A percentile compares a stretch with the other conserved stretches of the same genome.
phyloP scores from a whole-genome alignment of 2,888 invertebrate genomes.

The Anticlea derivata region DNA sequence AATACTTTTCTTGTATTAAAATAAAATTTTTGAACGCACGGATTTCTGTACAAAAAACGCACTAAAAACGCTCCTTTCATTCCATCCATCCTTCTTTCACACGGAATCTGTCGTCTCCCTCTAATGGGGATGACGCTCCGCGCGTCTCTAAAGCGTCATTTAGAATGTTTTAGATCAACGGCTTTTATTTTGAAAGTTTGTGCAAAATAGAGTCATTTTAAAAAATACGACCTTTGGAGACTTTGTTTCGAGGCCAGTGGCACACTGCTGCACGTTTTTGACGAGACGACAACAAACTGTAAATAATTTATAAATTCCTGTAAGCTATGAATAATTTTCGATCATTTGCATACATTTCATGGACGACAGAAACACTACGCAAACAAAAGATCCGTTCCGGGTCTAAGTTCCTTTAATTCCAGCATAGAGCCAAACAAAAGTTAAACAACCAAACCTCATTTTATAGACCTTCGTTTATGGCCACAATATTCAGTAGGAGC shows the following conservation, averaged over 20 bases:
- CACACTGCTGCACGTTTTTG: slow-evolving; percentile 40
- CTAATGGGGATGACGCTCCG: slow-evolving; percentile 62
- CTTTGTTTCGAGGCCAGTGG: slow-evolving; percentile 35
- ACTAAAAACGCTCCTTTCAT: slow-evolving; percentile 74
- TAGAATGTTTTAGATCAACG: slow-evolving; percentile 55
- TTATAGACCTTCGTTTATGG: slow-evolving; percentile 76
- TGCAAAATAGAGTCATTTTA: slow-evolving; percentile 41
- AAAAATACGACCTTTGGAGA: slow-evolving; percentile 33
- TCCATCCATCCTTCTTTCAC: slow-evolving; percentile 50
- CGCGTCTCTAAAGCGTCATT: slow-evolving; percentile 57
- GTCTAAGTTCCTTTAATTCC: slow-evolving; percentile 73
- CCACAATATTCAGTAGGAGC: slow-evolving; percentile 80
- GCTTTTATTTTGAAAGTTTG: slow-evolving; percentile 46
- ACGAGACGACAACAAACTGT: slow-evolving; percentile 54
- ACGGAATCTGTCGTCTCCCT: slow-evolving; percentile 45
- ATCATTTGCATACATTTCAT: slow-evolving; percentile 76
- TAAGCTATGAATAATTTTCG: slow-evolving; percentile 75
- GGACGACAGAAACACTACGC: slow-evolving; percentile 54
- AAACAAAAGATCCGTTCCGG: slow-evolving; percentile 69
- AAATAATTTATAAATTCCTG: slow-evolving; percentile 71
- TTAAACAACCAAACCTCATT: slow-evolving; percentile 76
- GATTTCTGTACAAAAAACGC: slow-evolving; percentile 78
- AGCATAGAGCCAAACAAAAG: slow-evolving; percentile 69
- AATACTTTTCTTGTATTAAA: slow-evolving; percentile 82
- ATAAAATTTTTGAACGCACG: slow-evolving; percentile 79